Evolutionary conservation across 2,797 vertebrate species (phyloP).

Genomic region (Syndactyla subalaris): DNA sequence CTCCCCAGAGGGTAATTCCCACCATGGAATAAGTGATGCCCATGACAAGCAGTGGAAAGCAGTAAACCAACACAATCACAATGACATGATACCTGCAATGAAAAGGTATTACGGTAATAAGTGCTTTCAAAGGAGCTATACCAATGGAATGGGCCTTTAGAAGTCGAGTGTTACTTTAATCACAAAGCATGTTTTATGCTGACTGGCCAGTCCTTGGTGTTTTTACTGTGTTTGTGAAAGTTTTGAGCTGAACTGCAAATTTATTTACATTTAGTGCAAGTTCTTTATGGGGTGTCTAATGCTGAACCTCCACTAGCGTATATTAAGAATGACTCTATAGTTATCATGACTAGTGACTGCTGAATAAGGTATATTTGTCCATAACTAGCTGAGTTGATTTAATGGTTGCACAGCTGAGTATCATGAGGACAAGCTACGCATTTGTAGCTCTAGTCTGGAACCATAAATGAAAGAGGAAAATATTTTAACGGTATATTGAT

Average conservation of each 20-base stretch:
- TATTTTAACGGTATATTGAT: neutral
- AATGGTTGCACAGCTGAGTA: neutral
- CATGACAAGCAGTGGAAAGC: conserved; percentile 93
- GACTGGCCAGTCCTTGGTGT: neutral
- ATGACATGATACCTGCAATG: conserved; percentile 90
- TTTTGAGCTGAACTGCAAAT: neutral
- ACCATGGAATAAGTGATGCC: conserved; percentile 95
- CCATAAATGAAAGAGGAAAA: neutral
- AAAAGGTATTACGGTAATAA: neutral
- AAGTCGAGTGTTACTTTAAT: neutral
- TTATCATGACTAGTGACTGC: neutral
- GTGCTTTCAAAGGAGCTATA: neutral
- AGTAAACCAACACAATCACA: conserved; percentile 90
- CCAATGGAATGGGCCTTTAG: neutral
- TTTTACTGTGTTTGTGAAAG: neutral
- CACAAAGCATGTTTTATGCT: neutral
- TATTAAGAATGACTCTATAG: neutral
- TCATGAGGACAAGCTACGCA: neutral
- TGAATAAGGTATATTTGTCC: neutral
- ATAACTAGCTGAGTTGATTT: neutral
- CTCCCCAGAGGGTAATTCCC: conserved; percentile 94
- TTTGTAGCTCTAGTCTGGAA: neutral
- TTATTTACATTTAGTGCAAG: neutral
- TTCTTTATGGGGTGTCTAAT: neutral
- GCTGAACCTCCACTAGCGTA: neutral